These are phyloP conservation scores for Eulemur albifrons DNA, from an alignment of 2,797 vertebrate genomes.

Conservation along the genomic window DNA sequence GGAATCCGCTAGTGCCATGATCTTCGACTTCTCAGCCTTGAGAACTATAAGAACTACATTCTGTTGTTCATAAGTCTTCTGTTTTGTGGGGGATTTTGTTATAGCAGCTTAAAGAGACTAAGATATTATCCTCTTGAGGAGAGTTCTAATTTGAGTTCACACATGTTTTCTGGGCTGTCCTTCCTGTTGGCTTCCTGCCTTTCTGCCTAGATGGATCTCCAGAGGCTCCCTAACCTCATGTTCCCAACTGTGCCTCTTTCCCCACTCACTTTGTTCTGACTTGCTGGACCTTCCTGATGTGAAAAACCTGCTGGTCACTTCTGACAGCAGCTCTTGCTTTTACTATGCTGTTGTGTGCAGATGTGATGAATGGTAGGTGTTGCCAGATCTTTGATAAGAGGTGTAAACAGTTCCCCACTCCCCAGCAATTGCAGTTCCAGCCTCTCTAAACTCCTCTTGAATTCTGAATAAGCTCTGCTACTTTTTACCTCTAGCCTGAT, in stretches of 20 bases:
- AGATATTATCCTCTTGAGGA: neutral
- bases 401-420: neutral
- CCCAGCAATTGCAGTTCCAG: neutral
- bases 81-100: neutral
- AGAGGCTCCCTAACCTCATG: too few relatives aligned
- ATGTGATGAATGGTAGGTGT: neutral
- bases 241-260: neutral
- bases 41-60: neutral
- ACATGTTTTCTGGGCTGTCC: neutral
- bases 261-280: neutral
- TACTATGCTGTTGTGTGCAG: neutral
- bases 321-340: neutral
- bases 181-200: neutral
- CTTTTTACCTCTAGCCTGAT: neutral
- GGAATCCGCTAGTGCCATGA: neutral
- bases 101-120: neutral
- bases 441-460: neutral
- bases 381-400: neutral
- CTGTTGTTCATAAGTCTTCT: neutral
- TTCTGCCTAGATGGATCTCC: neutral
- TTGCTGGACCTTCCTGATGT: neutral
- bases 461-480: neutral
- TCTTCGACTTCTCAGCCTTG: neutral
- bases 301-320: neutral
- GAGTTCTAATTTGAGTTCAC: neutral